Percentiles rank a stretch among this genome's conserved stretches.
Conservation (phyloP, 2,888 invertebrate genomes). For the Pterostichus madidus region DNA sequence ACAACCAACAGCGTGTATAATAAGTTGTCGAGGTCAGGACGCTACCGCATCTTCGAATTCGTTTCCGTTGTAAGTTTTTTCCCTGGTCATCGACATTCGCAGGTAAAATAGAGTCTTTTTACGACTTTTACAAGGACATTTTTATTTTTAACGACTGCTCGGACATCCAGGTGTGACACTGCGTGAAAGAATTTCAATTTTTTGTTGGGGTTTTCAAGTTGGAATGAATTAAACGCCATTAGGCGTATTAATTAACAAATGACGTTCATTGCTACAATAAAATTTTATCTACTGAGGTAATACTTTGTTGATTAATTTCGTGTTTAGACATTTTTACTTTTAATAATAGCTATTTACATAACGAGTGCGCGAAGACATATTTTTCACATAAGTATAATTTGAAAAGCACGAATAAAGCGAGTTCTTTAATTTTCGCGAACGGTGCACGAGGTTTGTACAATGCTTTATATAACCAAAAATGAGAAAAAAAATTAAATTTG, state of each 20-base stretch:
- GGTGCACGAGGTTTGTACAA: too few relatives aligned
- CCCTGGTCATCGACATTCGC: constrained; percentile 30
- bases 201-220: constrained; percentile 4
- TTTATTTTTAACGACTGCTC: constrained; percentile 2
- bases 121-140: constrained; percentile 3
- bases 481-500: too few relatives aligned
- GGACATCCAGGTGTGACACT: constrained; percentile 59
- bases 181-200: constrained; percentile 56
- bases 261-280: constrained; percentile 37
- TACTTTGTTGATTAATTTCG: not conserved
- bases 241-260: constrained; percentile 39
- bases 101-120: constrained; percentile 50
- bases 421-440: too few relatives aligned
- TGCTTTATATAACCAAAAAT: too few relatives aligned
- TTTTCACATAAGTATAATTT: too few relatives aligned
- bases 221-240: not conserved
- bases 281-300: constrained; percentile 22
- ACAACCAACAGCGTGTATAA: constrained; percentile 42
- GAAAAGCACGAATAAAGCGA: too few relatives aligned
- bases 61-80: constrained; percentile 36
- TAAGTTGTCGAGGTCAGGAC: constrained; percentile 59
- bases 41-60: constrained; percentile 35
- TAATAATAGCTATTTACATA: too few relatives aligned
- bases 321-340: too few relatives aligned
- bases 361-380: too few relatives aligned